Evolutionary conservation across 1,140 invertebrate species (phyloP).

Genomic region (Drosophila mauritiana): DNA sequence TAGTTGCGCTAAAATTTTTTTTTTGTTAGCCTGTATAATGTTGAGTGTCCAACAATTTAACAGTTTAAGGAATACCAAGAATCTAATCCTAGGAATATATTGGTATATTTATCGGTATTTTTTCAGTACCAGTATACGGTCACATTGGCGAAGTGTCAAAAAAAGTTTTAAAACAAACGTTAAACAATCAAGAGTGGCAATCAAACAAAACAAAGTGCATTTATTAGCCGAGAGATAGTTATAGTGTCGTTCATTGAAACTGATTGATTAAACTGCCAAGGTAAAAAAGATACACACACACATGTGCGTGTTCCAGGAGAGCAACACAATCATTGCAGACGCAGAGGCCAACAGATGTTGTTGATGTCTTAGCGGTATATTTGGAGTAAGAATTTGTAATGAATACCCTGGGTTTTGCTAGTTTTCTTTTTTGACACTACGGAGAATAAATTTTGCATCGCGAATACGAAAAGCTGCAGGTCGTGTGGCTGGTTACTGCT

Average conservation of each 20-base stretch:
- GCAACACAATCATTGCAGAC: not conserved
- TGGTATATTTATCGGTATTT: not conserved
- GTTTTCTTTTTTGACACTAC: not conserved
- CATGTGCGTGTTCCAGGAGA: not conserved
- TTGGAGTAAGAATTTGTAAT: constrained; percentile 47
- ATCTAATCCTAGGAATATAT: not conserved
- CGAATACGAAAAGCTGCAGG: constrained; percentile 17
- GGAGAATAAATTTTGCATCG: constrained; percentile 44
- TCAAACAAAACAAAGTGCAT: constrained; percentile 63
- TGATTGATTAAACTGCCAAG: not conserved
- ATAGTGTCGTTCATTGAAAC: not conserved
- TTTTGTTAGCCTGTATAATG: no score
- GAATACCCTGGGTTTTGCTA: constrained; percentile 45
- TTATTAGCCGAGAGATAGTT: constrained; percentile 13
- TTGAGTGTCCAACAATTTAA: not conserved
- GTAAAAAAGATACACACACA: not conserved
- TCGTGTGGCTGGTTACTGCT: not conserved
- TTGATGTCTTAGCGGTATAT: constrained; percentile 63
- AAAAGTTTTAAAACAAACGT: constrained; percentile 34
- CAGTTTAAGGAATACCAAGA: not conserved
- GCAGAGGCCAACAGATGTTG: constrained; percentile 49
- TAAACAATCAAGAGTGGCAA: constrained; percentile 64
- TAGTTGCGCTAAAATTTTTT: no score
- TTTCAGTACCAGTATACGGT: not conserved
- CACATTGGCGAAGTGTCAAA: constrained; percentile 5